These are phyloP conservation scores for Enteromius anoplus DNA, from an alignment of 2,797 vertebrate species.

Conservation along the genomic window DNA sequence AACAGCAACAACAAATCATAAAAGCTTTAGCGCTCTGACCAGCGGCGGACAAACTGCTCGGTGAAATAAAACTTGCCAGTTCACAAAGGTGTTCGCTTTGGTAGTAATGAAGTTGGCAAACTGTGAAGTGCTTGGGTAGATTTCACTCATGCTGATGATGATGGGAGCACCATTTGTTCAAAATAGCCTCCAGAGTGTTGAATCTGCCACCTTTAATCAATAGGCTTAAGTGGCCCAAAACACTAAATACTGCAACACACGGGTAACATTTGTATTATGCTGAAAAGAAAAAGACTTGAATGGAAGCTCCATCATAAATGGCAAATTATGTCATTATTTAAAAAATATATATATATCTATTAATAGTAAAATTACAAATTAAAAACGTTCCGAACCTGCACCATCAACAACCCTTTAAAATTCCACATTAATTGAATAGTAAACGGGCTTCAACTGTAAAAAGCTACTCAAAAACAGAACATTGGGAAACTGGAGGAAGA, in stretches of 20 bases:
- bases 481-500: conserved; percentile 33
- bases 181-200: conserved; percentile 51
- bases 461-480: conserved; percentile 45
- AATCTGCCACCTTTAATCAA: conserved; percentile 55
- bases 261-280: conserved; percentile 47
- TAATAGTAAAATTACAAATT: background rate
- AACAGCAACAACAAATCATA: conserved; percentile 62
- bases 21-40: conserved; percentile 64
- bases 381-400: background rate
- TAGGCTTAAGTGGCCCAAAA: conserved; percentile 37
- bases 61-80: conserved; percentile 53
- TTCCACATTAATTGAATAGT: background rate
- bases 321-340: background rate
- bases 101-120: conserved; percentile 61
- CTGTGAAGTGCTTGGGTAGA: conserved; percentile 53
- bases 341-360: no score
- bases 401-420: background rate
- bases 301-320: conserved; percentile 7
- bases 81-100: conserved; percentile 59
- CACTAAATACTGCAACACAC: conserved; percentile 37
- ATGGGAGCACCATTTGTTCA: conserved; percentile 74
- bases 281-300: conserved; percentile 15
- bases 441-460: conserved; percentile 28
- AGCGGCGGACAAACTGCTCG: conserved; percentile 60
- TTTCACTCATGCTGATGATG: conserved; percentile 58